Conservation (phyloP, 2,888 invertebrate species). For the Andrena minutula region DNA sequence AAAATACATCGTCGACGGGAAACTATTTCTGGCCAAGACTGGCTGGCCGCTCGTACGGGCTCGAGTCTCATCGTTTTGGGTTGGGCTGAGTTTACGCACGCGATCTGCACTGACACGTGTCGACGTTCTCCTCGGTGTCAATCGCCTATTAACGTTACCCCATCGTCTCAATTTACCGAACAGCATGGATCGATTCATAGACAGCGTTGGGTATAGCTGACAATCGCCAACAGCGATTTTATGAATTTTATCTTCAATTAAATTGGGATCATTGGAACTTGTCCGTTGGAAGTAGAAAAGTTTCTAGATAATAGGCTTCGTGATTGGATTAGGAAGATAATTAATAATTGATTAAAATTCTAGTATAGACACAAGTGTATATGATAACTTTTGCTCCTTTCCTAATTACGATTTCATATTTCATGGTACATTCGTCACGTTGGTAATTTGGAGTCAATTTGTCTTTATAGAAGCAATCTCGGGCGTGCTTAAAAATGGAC, state of each 20-base stretch:
- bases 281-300: neutral
- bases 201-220: neutral
- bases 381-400: neutral
- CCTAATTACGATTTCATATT: neutral
- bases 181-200: conserved; percentile 37
- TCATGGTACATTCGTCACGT: neutral
- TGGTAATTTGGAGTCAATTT: neutral
- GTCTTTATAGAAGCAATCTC: neutral
- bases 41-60: conserved; percentile 25
- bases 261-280: neutral
- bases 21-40: conserved; percentile 59
- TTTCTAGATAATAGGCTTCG: neutral
- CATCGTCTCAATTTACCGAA: conserved; percentile 47
- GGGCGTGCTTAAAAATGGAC: no score
- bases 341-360: neutral
- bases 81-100: conserved; percentile 52
- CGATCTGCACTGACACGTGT: conserved; percentile 59
- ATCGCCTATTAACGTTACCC: conserved; percentile 51
- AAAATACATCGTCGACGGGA: conserved; percentile 57
- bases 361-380: neutral
- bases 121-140: conserved; percentile 43
- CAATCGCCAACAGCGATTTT: neutral
- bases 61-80: conserved; percentile 31
- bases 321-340: neutral
- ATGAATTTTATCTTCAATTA: neutral